Percentiles rank a stretch among this genome's conserved stretches.
Evolutionary conservation across 2,797 vertebrate species (phyloP).

Genomic region (Poeciliopsis infans): DNA sequence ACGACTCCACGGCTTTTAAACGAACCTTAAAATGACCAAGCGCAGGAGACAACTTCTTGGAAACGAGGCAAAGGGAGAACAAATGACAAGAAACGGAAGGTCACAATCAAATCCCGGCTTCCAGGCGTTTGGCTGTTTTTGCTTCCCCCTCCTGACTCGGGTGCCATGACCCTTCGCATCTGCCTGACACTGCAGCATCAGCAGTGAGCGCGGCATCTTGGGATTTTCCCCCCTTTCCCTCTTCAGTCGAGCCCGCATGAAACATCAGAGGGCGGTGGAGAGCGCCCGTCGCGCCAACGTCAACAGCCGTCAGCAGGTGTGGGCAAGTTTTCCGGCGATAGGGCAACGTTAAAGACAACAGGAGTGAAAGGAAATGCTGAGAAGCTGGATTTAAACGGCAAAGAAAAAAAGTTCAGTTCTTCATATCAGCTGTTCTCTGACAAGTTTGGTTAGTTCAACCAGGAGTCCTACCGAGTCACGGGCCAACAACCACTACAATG

Average conservation of each 20-base stretch:
- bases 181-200: constrained; percentile 63
- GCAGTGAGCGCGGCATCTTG: constrained; percentile 49
- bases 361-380: constrained; percentile 25
- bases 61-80: not conserved
- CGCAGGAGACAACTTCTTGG: constrained; percentile 23
- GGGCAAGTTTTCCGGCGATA: constrained; percentile 43
- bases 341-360: constrained; percentile 42
- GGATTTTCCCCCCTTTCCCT: constrained; percentile 68
- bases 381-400: not conserved
- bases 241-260: constrained; percentile 52
- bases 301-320: constrained; percentile 59
- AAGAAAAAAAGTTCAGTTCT: constrained; percentile 1
- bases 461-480: not conserved
- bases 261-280: constrained; percentile 6
- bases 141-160: constrained; percentile 11
- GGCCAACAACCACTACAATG: not conserved
- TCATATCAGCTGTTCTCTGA: constrained; percentile 21
- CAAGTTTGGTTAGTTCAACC: not conserved
- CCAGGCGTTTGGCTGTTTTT: constrained; percentile 34
- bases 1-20: constrained; percentile 18
- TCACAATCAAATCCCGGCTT: constrained; percentile 36
- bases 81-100: constrained; percentile 17
- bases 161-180: constrained; percentile 43
- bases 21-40: constrained; percentile 17
- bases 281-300: constrained; percentile 52